Evolutionary conservation across 1,140 invertebrate genomes (phyloP).

Genomic region (Rhopalosiphum padi): DNA sequence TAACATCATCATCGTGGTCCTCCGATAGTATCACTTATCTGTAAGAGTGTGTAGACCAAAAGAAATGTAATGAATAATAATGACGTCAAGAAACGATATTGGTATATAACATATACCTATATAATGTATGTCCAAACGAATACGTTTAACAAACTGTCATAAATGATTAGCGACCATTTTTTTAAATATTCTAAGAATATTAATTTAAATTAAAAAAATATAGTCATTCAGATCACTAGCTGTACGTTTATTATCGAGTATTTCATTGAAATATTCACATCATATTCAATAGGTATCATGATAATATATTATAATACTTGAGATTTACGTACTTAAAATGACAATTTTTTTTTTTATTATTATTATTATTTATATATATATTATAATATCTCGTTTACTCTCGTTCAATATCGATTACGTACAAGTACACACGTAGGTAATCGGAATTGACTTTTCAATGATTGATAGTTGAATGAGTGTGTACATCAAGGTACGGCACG

Average conservation of each 20-base stretch:
- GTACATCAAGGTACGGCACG: neutral
- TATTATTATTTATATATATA: neutral
- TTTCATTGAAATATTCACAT: neutral
- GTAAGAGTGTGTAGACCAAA: neutral
- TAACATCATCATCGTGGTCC: too few species aligned
- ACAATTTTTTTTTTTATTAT: neutral
- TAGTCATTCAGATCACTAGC: too few species aligned
- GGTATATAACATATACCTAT: neutral
- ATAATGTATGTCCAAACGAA: too few species aligned
- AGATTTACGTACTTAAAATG: too few species aligned
- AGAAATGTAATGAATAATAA: neutral
- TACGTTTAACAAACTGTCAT: too few species aligned
- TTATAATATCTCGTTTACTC: neutral
- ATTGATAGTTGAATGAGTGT: neutral
- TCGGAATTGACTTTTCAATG: neutral
- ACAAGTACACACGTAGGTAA: neutral
- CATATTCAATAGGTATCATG: too few species aligned
- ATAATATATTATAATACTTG: too few species aligned
- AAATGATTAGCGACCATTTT: neutral
- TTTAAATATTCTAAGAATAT: neutral
- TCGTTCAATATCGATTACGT: neutral
- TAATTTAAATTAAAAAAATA: too few species aligned
- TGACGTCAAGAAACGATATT: too few species aligned
- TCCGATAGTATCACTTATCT: too few species aligned
- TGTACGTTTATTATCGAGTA: too few species aligned